Conservation (phyloP, 2,113 vertebrate genomes). For the Laticauda colubrina region DNA sequence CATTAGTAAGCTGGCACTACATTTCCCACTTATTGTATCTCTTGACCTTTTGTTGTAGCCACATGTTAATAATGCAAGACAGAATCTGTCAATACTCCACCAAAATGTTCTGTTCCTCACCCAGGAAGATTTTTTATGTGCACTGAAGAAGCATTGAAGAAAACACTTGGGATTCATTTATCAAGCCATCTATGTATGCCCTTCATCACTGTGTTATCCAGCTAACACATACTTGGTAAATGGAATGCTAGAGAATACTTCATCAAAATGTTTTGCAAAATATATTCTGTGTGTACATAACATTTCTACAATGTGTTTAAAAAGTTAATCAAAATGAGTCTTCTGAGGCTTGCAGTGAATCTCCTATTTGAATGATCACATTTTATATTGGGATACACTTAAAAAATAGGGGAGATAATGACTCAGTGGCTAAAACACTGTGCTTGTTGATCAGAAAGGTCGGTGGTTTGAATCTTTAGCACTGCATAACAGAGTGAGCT, state of each 20-base stretch:
- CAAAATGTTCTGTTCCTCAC: constrained; percentile 29
- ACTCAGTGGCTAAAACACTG: too few relatives aligned
- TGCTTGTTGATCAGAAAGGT: too few relatives aligned
- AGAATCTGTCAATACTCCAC: constrained; percentile 22
- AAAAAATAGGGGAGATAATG: neutral
- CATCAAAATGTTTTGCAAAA: neutral
- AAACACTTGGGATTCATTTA: neutral
- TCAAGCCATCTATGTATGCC: neutral
- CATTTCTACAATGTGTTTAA: neutral
- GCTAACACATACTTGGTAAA: neutral
- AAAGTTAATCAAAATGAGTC: neutral
- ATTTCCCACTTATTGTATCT: neutral
- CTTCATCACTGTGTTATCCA: neutral
- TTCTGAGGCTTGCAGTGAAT: neutral
- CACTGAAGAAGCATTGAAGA: neutral
- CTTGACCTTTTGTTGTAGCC: neutral
- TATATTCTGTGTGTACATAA: neutral
- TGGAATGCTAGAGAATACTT: neutral
- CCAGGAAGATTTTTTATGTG: neutral
- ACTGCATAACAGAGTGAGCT: too few relatives aligned
- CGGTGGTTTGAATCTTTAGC: too few relatives aligned
- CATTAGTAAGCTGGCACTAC: neutral
- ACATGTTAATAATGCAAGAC: constrained; percentile 16
- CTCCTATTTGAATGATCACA: neutral
- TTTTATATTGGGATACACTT: neutral